Conservation (phyloP, 1,140 invertebrate species). For the Anastrepha obliqua region DNA sequence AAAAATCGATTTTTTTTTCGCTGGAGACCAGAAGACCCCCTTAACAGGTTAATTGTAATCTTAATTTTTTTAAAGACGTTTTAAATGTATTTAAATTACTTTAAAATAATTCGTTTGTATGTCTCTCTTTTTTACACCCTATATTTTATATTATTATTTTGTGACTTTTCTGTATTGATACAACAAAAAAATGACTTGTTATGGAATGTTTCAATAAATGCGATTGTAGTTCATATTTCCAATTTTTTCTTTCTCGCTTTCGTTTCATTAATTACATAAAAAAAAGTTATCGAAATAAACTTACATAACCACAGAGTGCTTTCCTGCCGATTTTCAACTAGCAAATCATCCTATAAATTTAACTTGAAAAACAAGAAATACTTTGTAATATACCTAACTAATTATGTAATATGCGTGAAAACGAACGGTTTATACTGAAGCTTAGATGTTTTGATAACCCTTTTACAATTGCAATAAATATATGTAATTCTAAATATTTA, state of each 20-base stretch:
- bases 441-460: neutral
- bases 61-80: neutral
- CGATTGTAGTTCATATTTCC: slow-evolving; percentile 10
- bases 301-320: neutral
- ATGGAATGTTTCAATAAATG: slow-evolving; percentile 41
- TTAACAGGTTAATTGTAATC: neutral
- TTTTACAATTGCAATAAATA: slow-evolving; percentile 15
- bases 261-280: neutral
- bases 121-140: neutral
- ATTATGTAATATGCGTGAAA: neutral
- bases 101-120: neutral
- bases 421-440: neutral
- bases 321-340: slow-evolving; percentile 43
- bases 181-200: neutral
- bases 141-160: slow-evolving; percentile 29
- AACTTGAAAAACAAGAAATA: neutral
- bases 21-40: too few relatives aligned
- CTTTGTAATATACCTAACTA: neutral
- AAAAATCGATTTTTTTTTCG: too few relatives aligned
- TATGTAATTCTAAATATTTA: neutral
- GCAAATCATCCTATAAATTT: neutral
- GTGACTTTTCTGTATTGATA: slow-evolving; percentile 7
- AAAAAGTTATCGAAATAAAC: neutral
- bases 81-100: neutral
- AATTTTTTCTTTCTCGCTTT: neutral